phyloP scores from a whole-genome alignment of 2,797 vertebrate species.

The Lithobates sylvaticus region DNA sequence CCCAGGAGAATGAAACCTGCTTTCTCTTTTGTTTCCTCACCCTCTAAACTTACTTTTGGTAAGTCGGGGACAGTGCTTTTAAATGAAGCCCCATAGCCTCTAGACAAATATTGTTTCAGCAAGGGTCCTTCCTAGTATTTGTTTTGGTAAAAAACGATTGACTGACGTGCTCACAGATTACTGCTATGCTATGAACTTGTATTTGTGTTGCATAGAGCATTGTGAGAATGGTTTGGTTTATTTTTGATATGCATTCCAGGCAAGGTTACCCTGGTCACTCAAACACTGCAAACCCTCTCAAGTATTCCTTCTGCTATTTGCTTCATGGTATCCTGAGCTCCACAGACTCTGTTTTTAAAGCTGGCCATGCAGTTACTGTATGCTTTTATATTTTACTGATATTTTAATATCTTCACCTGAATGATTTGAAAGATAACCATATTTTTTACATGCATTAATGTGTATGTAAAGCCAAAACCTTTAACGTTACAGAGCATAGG shows the following conservation, averaged over 20 bases:
- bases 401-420: background rate
- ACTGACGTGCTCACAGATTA: background rate
- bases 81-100: constrained; percentile 1
- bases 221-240: background rate
- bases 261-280: constrained; percentile 25
- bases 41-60: constrained; percentile 63
- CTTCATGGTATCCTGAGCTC: background rate
- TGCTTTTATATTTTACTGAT: background rate
- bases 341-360: background rate
- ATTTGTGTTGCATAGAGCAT: background rate
- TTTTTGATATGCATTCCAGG: constrained; percentile 31
- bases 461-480: too few relatives aligned
- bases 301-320: constrained; percentile 17
- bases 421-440: too few relatives aligned
- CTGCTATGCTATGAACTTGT: background rate
- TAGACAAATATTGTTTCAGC: constrained; percentile 1
- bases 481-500: too few relatives aligned
- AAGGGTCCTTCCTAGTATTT: background rate
- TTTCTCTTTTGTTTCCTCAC: constrained; percentile 57
- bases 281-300: constrained; percentile 33
- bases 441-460: too few relatives aligned
- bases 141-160: constrained; percentile 1
- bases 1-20: constrained; percentile 55
- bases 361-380: background rate
- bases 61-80: constrained; percentile 5